Evolutionary conservation across 2,888 invertebrate genomes (phyloP).

Genomic region (Microplitis deprimator): DNA sequence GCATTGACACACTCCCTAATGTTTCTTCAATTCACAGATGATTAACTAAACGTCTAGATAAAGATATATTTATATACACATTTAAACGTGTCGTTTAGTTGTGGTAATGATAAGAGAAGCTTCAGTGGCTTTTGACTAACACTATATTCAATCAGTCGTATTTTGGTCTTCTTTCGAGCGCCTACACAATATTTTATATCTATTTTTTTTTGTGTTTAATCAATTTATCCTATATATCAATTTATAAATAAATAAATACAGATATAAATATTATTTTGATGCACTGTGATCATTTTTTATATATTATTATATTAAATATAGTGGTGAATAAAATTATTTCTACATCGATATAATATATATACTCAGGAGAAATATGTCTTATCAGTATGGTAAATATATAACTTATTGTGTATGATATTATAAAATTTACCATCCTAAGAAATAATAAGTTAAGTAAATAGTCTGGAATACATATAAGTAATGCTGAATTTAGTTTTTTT

Average conservation of each 20-base stretch:
- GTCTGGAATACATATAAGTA: neutral
- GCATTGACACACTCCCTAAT: neutral
- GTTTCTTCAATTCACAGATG: neutral
- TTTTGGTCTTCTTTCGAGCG: neutral
- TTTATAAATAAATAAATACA: too few species aligned
- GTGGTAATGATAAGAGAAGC: neutral
- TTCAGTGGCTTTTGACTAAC: neutral
- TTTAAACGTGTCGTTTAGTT: neutral
- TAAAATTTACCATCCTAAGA: slow-evolving; percentile 1
- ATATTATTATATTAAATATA: neutral
- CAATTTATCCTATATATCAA: too few species aligned
- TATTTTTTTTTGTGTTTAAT: too few species aligned
- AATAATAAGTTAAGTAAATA: slow-evolving; percentile 3
- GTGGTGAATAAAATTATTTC: neutral
- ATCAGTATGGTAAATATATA: slow-evolving; percentile 13
- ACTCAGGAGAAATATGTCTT: neutral
- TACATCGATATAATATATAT: neutral
- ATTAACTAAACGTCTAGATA: neutral
- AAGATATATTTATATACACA: neutral
- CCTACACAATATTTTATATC: neutral
- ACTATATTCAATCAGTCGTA: neutral
- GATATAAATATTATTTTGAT: neutral
- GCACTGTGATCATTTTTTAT: neutral
- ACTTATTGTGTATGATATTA: neutral
- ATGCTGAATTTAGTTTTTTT: neutral